Conservation (phyloP, 2,113 vertebrate species). For the Dermatemys mawii region DNA sequence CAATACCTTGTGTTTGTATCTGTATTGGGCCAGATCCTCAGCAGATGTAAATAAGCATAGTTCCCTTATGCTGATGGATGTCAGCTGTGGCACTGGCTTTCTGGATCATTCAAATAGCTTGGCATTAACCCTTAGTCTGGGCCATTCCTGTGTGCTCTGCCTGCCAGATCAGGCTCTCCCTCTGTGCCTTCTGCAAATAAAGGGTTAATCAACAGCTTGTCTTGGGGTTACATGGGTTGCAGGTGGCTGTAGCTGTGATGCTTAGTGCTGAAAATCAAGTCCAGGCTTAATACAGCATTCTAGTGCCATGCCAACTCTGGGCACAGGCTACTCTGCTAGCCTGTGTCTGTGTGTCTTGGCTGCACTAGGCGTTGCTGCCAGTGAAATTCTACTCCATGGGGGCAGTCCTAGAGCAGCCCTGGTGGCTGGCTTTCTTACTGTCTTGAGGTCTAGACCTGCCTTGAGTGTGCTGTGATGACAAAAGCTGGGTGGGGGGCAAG, state of each 20-base stretch:
- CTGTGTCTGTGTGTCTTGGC: background rate
- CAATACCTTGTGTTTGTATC: background rate
- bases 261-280: background rate
- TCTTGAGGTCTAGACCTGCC: background rate
- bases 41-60: background rate
- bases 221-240: background rate
- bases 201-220: background rate
- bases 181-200: background rate
- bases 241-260: background rate
- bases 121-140: background rate
- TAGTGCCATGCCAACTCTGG: background rate
- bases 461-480: background rate
- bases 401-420: background rate
- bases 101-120: background rate
- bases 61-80: background rate
- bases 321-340: background rate
- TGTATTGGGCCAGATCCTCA: background rate
- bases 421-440: rapidly evolving
- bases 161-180: background rate
- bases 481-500: too few species aligned
- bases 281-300: background rate
- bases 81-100: background rate
- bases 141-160: background rate
- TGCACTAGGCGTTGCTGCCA: background rate
- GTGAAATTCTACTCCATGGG: background rate